Percentiles rank a stretch among this genome's conserved stretches.
Conservation (phyloP, 1,140 invertebrate species). For the Neomicropteryx cornuta region DNA sequence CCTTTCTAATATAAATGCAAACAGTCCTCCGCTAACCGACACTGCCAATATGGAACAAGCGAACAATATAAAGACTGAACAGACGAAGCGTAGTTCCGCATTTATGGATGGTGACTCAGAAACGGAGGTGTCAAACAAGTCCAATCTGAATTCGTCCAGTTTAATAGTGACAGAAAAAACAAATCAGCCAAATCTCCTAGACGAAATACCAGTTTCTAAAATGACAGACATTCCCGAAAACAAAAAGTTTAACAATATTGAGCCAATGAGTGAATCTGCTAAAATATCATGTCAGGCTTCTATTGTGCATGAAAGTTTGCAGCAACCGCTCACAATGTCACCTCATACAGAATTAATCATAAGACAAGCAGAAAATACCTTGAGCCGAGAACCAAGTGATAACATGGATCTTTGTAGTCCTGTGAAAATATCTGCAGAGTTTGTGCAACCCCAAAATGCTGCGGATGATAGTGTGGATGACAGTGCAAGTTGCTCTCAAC, state of each 20-base stretch:
- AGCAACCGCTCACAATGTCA: conserved; percentile 30
- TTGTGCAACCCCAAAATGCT: conserved; percentile 7
- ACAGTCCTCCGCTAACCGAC: conserved; percentile 16
- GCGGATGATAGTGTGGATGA: conserved; percentile 3
- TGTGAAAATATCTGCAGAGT: no score
- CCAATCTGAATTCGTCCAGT: conserved; percentile 32
- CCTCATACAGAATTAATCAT: conserved; percentile 35
- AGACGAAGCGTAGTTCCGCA: conserved; percentile 10
- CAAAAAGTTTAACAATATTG: conserved; percentile 35
- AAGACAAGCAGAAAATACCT: conserved; percentile 32
- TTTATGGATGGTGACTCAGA: conserved; percentile 25
- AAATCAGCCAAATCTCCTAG: conserved; percentile 28
- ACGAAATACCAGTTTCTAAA: conserved; percentile 39
- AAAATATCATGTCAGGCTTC: conserved; percentile 31
- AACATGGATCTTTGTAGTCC: conserved; percentile 32
- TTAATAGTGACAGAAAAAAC: conserved; percentile 37
- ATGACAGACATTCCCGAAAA: conserved; percentile 38
- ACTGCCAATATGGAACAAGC: conserved; percentile 25
- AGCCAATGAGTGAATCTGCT: conserved; percentile 33
- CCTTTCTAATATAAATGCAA: no score
- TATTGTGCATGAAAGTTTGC: conserved; percentile 33
- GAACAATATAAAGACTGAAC: conserved; percentile 1
- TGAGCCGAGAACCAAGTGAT: conserved; percentile 28
- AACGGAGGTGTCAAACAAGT: conserved; percentile 27
- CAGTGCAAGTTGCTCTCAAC: conserved; percentile 18